Evolutionary conservation across 2,797 vertebrate genomes (phyloP).

Genomic region (Sebastiscus tertius): DNA sequence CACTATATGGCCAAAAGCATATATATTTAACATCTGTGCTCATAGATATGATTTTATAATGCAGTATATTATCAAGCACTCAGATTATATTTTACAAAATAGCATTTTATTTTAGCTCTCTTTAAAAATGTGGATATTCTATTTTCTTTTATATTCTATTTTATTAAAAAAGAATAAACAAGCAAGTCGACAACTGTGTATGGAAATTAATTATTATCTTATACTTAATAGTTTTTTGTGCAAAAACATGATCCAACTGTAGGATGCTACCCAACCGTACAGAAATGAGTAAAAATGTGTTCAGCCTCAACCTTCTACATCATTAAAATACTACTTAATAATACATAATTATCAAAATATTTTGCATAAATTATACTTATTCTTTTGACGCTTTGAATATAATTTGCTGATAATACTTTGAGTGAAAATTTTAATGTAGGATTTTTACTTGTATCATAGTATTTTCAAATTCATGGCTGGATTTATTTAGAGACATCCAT

Average conservation of each 20-base stretch:
- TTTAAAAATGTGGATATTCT: conserved; percentile 20
- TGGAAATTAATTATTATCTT: background rate
- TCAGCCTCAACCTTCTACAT: no score
- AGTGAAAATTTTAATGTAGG: background rate
- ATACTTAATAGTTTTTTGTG: no score
- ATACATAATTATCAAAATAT: background rate
- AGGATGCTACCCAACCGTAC: no score
- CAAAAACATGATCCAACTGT: no score
- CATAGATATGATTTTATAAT: conserved; percentile 40
- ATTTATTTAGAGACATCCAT: no score
- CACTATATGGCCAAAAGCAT: conserved; percentile 1
- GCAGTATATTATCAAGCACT: conserved; percentile 31
- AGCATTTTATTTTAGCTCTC: conserved; percentile 18
- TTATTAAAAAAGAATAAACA: conserved; percentile 7
- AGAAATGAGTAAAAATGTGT: no score
- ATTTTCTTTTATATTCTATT: conserved; percentile 27
- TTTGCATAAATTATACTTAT: background rate
- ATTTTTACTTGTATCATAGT: background rate
- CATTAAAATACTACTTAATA: no score
- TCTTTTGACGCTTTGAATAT: background rate
- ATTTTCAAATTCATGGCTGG: no score
- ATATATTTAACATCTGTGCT: background rate
- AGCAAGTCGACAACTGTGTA: background rate
- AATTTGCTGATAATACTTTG: background rate
- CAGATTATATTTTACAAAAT: conserved; percentile 24